Conservation (phyloP, 2,888 invertebrate genomes). For the Lasioglossum malachurum region DNA sequence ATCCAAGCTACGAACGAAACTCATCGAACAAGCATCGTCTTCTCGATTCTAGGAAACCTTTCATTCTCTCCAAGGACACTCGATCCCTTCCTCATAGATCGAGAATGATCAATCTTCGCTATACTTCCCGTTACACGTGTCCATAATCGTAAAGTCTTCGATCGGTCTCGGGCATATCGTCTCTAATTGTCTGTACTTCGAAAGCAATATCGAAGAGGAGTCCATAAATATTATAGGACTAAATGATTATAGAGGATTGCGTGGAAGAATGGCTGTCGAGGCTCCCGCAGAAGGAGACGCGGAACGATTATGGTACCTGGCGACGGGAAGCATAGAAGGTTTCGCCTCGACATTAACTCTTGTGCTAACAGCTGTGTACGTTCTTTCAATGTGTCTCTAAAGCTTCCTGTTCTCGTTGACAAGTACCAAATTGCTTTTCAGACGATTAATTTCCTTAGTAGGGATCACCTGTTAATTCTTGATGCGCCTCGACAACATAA, state of each 20-base stretch:
- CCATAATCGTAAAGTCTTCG: background rate
- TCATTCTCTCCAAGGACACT: constrained; percentile 31
- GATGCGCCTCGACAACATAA: no score
- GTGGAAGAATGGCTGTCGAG: background rate
- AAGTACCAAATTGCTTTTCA: background rate
- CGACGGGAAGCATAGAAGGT: background rate
- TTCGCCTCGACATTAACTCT: background rate
- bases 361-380: background rate
- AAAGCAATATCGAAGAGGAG: background rate
- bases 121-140: background rate
- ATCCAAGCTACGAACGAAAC: background rate
- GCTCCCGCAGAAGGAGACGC: background rate
- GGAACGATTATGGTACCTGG: background rate
- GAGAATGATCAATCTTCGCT: background rate
- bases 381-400: background rate
- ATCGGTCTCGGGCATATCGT: background rate
- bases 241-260: background rate
- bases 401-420: background rate
- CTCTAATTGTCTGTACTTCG: background rate
- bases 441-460: background rate
- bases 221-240: background rate
- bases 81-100: background rate
- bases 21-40: background rate
- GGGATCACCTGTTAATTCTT: background rate
- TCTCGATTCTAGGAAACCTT: constrained; percentile 9